These are phyloP conservation scores for Agrotis clavis DNA, from an alignment of 2,888 invertebrate species.

Conservation along the genomic window DNA sequence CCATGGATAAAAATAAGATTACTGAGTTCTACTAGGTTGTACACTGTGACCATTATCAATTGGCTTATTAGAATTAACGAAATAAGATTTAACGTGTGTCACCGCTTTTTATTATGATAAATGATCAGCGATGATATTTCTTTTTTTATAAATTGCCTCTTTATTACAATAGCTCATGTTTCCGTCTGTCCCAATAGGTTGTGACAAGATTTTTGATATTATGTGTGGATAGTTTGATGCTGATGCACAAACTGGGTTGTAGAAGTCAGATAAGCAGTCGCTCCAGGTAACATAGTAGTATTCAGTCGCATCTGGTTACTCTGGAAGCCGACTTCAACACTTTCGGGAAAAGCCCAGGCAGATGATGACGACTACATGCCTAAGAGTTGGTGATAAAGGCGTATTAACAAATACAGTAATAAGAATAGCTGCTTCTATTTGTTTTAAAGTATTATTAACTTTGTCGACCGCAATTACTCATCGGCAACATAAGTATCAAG, in stretches of 20 bases:
- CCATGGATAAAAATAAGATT: constrained; percentile 2
- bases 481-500: constrained; percentile 47
- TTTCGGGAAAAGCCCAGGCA: too few species aligned
- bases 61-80: constrained; percentile 61
- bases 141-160: constrained; percentile 64
- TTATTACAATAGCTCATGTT: constrained; percentile 50
- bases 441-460: constrained; percentile 12
- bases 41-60: constrained; percentile 27
- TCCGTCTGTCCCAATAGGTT: constrained; percentile 25
- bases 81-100: constrained; percentile 57
- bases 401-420: not conserved
- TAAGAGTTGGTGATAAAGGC: not conserved
- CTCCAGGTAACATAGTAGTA: too few species aligned
- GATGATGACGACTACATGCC: too few species aligned
- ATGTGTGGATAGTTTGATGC: not conserved
- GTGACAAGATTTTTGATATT: constrained; percentile 9
- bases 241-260: too few species aligned
- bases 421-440: constrained; percentile 18
- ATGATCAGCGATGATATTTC: constrained; percentile 58
- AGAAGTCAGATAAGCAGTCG: not conserved
- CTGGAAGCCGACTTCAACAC: too few species aligned
- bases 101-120: constrained; percentile 48
- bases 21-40: not conserved
- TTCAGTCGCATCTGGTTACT: too few species aligned
- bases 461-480: constrained; percentile 43